Evolutionary conservation across 2,888 invertebrate species (phyloP), one percentile per base, ranked within the genome.

Genomic region (Stenodera caucasica): DNA sequence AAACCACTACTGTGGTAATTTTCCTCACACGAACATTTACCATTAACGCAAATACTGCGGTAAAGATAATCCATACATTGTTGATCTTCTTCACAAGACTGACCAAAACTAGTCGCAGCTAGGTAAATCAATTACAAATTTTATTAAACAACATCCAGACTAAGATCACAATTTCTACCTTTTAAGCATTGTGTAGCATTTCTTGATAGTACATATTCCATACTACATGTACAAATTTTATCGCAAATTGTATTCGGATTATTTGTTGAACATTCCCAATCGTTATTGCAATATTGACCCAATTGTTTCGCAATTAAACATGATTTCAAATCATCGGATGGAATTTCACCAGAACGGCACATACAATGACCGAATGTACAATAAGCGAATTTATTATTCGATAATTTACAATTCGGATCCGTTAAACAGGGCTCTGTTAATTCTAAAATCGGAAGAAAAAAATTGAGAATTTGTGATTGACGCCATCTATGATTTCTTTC

Each of bases 11-110:
- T 67, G 64, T 80, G 78, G 30, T 71, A 72, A 23, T 67, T 71
- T 14, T 63, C 55, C 35, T 62, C 61, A 56, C 80, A 80, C 2
- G 65, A 63, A 58, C 80, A 80, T 23, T 56, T 68, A 0, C 69
- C 60, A 9, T 67, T 59, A 8, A 26, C 55, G 58, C 77, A 78
- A 26, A 71, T 63, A 11, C 74, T 70, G 30, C 70, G 69, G 32
- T 57, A 60, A 6, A 80, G 63, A 63, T 72, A 75, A 57, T 72
- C 72, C 2, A 73, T 73, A 58, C 80, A 80, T 61, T 80, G 80
- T 8, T 66, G 69, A 51, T 75, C 67, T 65, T 79, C 78, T 7
- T 67, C 69, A 55, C 80, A 80, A 9, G 64, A 51, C 12, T 78
- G 77, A 4, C 68, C 73, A 57, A 79, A 74, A 23, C 67, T 59